A percentile compares a stretch with the other conserved stretches of the same genome.
These are phyloP conservation scores for Rhea pennata DNA, from an alignment of 2,113 vertebrate species.

Conservation along the genomic window DNA sequence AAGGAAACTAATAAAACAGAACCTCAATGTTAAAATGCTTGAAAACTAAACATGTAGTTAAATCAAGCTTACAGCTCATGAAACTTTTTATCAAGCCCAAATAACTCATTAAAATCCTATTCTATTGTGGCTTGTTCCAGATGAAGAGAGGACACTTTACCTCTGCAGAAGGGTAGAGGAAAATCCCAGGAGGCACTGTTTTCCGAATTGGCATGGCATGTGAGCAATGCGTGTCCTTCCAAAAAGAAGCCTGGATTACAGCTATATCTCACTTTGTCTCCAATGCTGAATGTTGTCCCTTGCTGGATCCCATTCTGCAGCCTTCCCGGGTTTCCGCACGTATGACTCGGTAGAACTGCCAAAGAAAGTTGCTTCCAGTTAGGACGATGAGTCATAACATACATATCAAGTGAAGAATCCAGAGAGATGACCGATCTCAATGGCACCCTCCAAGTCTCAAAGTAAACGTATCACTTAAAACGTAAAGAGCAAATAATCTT, in stretches of 20 bases:
- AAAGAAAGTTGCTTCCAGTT: not conserved
- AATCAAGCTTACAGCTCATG: not conserved
- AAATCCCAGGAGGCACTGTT: conserved; percentile 95
- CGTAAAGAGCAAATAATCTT: not conserved
- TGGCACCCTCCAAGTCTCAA: not conserved
- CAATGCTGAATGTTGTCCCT: conserved; percentile 92
- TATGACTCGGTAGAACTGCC: conserved; percentile 94
- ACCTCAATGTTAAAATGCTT: not conserved
- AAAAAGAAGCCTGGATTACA: conserved; percentile 92
- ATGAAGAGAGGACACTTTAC: conserved; percentile 62
- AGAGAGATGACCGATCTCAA: too few relatives aligned
- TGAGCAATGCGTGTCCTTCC: conserved; percentile 94
- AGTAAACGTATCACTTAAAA: accelerated
- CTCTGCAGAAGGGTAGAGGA: conserved; percentile 96
- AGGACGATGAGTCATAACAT: not conserved
- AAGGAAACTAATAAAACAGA: not conserved
- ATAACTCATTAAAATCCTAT: not conserved
- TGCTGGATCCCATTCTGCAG: conserved; percentile 93
- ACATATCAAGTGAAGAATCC: not conserved
- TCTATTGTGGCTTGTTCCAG: not conserved
- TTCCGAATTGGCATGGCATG: conserved; percentile 86
- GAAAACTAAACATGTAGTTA: too few relatives aligned
- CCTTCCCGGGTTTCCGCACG: conserved; percentile 93
- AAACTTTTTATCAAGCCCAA: not conserved
- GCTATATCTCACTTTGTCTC: conserved; percentile 97